Evolutionary conservation across 1,140 invertebrate genomes (phyloP).

Genomic region (Vollenhovia emeryi): DNA sequence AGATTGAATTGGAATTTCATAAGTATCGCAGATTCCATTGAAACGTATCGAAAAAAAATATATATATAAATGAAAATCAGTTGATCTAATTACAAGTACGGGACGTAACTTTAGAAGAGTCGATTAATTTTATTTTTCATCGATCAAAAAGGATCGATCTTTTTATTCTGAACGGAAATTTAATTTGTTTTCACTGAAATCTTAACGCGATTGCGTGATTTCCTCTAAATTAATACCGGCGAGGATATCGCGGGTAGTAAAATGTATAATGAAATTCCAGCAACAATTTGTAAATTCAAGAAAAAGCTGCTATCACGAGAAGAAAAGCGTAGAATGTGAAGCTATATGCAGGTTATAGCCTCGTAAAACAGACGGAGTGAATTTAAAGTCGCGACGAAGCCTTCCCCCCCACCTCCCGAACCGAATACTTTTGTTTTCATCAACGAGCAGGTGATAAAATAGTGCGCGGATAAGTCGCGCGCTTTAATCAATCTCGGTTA

Average conservation of each 20-base stretch:
- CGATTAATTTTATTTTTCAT: background rate
- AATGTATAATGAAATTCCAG: constrained; percentile 26
- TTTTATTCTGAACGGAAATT: background rate
- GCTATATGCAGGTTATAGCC: constrained; percentile 40
- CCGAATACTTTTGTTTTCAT: constrained; percentile 37
- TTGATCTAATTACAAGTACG: background rate
- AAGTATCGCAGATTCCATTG: background rate
- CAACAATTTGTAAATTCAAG: constrained; percentile 56
- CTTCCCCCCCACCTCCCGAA: background rate
- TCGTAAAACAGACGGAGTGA: constrained; percentile 72
- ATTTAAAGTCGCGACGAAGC: constrained; percentile 65
- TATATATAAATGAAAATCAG: background rate
- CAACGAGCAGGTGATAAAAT: constrained; percentile 12
- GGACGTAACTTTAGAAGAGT: background rate
- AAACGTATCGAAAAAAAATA: background rate
- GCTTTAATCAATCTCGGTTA: constrained; percentile 62
- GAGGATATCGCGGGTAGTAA: background rate
- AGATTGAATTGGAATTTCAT: constrained; percentile 27
- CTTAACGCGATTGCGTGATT: background rate
- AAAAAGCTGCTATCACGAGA: constrained; percentile 5
- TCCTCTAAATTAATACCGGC: constrained; percentile 9
- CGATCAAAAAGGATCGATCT: background rate
- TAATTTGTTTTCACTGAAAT: constrained; percentile 3
- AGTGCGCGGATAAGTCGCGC: background rate
- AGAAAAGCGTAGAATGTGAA: constrained; percentile 12